A percentile compares a stretch with the other conserved stretches of the same genome.
These are phyloP conservation scores for Formica exsecta DNA, from an alignment of 1,140 invertebrate species.

Conservation along the genomic window DNA sequence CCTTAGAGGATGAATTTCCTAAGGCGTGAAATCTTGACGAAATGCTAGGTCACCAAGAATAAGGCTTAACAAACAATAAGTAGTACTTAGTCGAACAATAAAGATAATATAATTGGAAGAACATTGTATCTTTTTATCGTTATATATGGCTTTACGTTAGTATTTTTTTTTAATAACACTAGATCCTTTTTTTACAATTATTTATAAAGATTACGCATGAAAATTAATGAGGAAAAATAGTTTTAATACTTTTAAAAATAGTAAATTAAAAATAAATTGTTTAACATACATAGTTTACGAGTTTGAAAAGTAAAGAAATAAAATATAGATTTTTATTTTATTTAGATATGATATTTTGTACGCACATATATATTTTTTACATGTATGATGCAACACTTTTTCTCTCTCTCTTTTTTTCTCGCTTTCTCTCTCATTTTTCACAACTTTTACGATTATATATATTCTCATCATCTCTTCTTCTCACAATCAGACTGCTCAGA, in stretches of 20 bases:
- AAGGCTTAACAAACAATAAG: neutral
- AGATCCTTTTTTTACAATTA: no score
- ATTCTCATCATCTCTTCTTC: neutral
- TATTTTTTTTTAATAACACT: no score
- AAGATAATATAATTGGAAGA: neutral
- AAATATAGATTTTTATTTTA: neutral
- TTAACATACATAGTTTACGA: neutral
- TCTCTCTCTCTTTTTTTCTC: neutral
- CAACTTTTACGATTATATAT: no score
- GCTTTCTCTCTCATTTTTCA: neutral
- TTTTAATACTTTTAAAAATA: no score
- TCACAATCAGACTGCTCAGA: neutral
- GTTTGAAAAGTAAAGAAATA: neutral
- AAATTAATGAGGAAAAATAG: no score
- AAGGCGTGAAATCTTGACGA: constrained; percentile 30
- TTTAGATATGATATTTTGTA: neutral
- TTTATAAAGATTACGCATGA: no score
- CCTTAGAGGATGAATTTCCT: constrained; percentile 12
- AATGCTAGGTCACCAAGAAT: neutral
- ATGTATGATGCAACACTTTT: neutral
- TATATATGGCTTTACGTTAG: no score
- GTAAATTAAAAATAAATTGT: neutral
- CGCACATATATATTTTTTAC: neutral
- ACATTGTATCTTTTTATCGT: neutral
- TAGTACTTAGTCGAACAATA: neutral